phyloP scores from a whole-genome alignment of 2,888 invertebrate species.

The Fissipunctia ypsillon region DNA sequence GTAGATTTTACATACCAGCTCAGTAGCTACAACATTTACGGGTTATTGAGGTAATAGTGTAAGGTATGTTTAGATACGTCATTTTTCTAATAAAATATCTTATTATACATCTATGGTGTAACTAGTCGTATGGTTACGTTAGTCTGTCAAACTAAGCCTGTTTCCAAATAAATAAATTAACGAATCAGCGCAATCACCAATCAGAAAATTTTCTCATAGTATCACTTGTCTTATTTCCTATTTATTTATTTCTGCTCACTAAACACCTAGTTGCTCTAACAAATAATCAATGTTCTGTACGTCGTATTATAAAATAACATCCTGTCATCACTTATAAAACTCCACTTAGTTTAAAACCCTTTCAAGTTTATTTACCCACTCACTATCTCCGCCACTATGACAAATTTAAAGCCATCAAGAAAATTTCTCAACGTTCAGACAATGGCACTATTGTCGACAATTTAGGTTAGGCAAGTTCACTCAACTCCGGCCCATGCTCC shows the following conservation, averaged over 20 bases:
- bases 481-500: conserved; percentile 85
- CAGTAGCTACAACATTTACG: neutral
- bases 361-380: conserved; percentile 63
- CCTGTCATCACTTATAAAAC: conserved; percentile 43
- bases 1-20: neutral
- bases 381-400: conserved; percentile 76
- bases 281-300: neutral
- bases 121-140: neutral
- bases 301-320: conserved; percentile 10
- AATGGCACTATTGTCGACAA: conserved; percentile 85
- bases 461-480: conserved; percentile 88
- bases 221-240: neutral
- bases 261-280: neutral
- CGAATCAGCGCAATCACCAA: neutral
- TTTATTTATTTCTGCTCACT: too few species aligned
- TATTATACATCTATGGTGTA: too few species aligned
- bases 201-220: neutral
- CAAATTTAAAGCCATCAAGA: conserved; percentile 76
- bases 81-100: neutral
- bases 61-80: neutral
- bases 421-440: conserved; percentile 81
- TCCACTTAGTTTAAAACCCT: conserved; percentile 36
- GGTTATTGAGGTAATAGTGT: neutral
- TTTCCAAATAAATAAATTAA: neutral
- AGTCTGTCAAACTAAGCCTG: neutral